Evolutionary conservation across 1,140 invertebrate species (phyloP).

Genomic region (Drosophila suzukii): DNA sequence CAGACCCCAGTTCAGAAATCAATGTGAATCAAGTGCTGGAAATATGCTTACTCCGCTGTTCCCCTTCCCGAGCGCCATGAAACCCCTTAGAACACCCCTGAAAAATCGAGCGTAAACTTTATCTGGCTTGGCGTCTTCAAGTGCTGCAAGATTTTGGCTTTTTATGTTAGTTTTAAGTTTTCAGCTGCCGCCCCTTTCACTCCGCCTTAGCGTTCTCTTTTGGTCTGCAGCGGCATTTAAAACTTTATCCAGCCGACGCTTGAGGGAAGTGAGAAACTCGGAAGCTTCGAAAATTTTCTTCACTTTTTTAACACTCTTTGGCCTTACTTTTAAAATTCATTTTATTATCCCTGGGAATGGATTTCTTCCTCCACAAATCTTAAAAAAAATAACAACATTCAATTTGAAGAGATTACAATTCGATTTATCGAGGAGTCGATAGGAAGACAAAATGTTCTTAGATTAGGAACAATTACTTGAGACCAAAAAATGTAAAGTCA

Average conservation of each 20-base stretch:
- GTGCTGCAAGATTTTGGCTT: slow-evolving; percentile 68
- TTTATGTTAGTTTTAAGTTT: slow-evolving; percentile 79
- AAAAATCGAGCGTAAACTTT: slow-evolving; percentile 78
- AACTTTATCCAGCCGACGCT: slow-evolving; percentile 62
- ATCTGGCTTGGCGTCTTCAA: slow-evolving; percentile 59
- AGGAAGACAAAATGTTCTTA: too few relatives aligned
- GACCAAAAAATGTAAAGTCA: too few relatives aligned
- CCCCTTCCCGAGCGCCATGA: neutral
- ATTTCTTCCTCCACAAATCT: neutral
- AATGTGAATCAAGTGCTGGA: slow-evolving; percentile 64
- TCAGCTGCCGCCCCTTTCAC: slow-evolving; percentile 9
- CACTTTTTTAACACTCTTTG: slow-evolving; percentile 4
- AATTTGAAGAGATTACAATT: slow-evolving; percentile 36
- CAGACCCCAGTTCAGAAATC: slow-evolving; percentile 49
- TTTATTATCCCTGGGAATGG: slow-evolving; percentile 49
- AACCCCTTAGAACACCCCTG: neutral
- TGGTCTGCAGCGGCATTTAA: slow-evolving; percentile 71
- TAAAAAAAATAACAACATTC: slow-evolving; percentile 20
- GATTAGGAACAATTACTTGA: too few relatives aligned
- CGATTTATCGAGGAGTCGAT: slow-evolving; percentile 16
- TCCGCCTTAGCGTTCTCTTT: slow-evolving; percentile 10
- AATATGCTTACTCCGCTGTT: slow-evolving; percentile 42
- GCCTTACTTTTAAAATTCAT: slow-evolving; percentile 63
- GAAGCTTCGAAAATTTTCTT: slow-evolving; percentile 1
- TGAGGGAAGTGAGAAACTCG: slow-evolving; percentile 1